Conservation (phyloP, 2,888 invertebrate species). For the Dolomedes plantarius region DNA sequence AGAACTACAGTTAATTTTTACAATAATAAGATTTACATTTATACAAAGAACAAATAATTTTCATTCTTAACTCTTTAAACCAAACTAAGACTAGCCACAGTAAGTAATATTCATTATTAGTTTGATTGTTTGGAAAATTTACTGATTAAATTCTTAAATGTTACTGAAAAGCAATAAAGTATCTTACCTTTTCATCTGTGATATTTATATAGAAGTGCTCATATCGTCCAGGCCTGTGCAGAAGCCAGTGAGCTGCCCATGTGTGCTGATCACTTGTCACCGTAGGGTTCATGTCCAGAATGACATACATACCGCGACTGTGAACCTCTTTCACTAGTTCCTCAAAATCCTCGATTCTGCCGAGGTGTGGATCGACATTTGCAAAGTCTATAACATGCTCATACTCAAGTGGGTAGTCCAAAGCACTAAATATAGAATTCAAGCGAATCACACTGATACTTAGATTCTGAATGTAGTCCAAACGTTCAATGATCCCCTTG, state of each 20-base stretch:
- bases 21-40: too few relatives aligned
- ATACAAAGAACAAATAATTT: too few relatives aligned
- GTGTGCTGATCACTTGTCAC: slow-evolving; percentile 73
- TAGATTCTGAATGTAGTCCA: slow-evolving; percentile 84
- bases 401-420: slow-evolving; percentile 86
- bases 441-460: slow-evolving; percentile 85
- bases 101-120: too few relatives aligned
- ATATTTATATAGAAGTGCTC: slow-evolving; percentile 70
- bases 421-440: slow-evolving; percentile 87
- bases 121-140: too few relatives aligned
- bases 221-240: slow-evolving; percentile 60
- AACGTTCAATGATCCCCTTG: slow-evolving; percentile 83
- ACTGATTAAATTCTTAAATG: too few relatives aligned
- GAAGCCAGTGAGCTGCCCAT: slow-evolving; percentile 73
- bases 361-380: slow-evolving; percentile 83
- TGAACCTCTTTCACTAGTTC: slow-evolving; percentile 82
- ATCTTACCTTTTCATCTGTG: slow-evolving; percentile 53
- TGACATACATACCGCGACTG: slow-evolving; percentile 83
- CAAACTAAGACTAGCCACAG: too few relatives aligned
- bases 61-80: too few relatives aligned
- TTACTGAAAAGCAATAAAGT: too few relatives aligned
- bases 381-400: slow-evolving; percentile 83
- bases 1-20: too few relatives aligned
- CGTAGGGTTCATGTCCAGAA: slow-evolving; percentile 82
- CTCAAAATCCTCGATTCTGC: slow-evolving; percentile 83